A percentile compares a stretch with the other conserved stretches of the same genome.
Evolutionary conservation across 2,888 invertebrate genomes (phyloP).

Genomic region (Synergus umbraculus): DNA sequence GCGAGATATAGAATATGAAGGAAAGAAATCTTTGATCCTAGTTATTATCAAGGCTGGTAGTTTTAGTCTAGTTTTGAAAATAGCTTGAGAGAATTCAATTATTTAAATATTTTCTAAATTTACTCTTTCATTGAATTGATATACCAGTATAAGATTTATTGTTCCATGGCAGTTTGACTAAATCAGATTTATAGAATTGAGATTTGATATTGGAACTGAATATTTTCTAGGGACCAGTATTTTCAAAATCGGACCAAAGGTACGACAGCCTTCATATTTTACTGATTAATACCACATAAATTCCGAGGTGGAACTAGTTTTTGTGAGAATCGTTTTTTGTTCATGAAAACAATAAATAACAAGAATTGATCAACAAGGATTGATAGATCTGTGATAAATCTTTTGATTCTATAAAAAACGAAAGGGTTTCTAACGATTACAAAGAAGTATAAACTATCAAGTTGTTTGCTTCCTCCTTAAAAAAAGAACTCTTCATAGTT

Average conservation of each 20-base stretch:
- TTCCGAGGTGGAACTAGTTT: slow-evolving; percentile 22
- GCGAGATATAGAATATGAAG: background rate
- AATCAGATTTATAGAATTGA: no score
- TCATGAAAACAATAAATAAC: background rate
- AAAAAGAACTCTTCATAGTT: slow-evolving; percentile 2
- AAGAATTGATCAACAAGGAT: background rate
- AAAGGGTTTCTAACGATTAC: background rate
- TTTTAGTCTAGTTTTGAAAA: slow-evolving; percentile 18
- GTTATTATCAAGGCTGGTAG: slow-evolving; percentile 17
- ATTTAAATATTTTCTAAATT: no score
- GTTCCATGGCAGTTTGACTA: no score
- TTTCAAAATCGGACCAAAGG: slow-evolving; percentile 28
- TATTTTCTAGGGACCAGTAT: background rate
- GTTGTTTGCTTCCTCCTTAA: slow-evolving; percentile 1
- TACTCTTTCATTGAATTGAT: no score
- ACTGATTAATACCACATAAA: slow-evolving; percentile 31
- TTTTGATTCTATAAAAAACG: background rate
- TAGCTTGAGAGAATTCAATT: no score
- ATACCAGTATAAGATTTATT: no score
- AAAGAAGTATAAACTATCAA: background rate
- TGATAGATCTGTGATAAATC: background rate
- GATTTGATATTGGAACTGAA: background rate
- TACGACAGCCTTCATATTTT: slow-evolving; percentile 17
- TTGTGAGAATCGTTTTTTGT: background rate
- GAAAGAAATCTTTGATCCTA: slow-evolving; percentile 6